Evolutionary conservation across 2,797 vertebrate species (phyloP).

Genomic region (Kryptopterus vitreolus): DNA sequence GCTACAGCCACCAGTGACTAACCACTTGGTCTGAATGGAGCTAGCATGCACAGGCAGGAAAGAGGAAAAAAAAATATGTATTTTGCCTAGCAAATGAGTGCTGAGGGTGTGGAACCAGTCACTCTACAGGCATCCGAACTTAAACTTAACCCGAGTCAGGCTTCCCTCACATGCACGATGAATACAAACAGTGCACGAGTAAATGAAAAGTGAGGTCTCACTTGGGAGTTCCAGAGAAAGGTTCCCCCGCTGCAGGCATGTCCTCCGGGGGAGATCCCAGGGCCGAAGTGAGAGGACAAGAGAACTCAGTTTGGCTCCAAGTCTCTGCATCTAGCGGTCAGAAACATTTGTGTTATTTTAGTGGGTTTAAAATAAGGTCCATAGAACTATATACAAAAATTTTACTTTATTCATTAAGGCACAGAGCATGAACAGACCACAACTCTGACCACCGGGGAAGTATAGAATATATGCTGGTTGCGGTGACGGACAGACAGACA

Average conservation of each 20-base stretch:
- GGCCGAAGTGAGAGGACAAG: constrained; percentile 21
- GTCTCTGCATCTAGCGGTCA: constrained; percentile 67
- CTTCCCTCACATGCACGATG: background rate
- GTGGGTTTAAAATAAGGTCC: background rate
- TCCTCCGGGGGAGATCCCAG: constrained; percentile 39
- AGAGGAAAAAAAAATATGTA: constrained; percentile 3
- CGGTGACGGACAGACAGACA: background rate
- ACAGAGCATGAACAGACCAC: background rate
- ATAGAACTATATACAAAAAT: background rate
- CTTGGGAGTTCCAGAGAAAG: constrained; percentile 54
- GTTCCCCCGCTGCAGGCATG: constrained; percentile 44
- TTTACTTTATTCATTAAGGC: too few relatives aligned
- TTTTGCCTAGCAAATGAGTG: constrained; percentile 77
- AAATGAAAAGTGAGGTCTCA: constrained; percentile 46
- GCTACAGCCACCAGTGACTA: constrained; percentile 29
- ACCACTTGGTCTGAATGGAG: constrained; percentile 16
- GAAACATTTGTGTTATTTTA: background rate
- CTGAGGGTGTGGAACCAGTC: constrained; percentile 46
- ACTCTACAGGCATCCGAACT: constrained; percentile 12
- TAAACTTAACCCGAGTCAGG: background rate
- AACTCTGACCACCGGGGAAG: background rate
- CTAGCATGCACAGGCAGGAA: constrained; percentile 44
- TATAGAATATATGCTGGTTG: background rate
- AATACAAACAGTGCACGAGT: background rate
- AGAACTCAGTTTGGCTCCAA: constrained; percentile 54